Conservation (phyloP, 2,797 vertebrate genomes). For the Podargus strigoides region DNA sequence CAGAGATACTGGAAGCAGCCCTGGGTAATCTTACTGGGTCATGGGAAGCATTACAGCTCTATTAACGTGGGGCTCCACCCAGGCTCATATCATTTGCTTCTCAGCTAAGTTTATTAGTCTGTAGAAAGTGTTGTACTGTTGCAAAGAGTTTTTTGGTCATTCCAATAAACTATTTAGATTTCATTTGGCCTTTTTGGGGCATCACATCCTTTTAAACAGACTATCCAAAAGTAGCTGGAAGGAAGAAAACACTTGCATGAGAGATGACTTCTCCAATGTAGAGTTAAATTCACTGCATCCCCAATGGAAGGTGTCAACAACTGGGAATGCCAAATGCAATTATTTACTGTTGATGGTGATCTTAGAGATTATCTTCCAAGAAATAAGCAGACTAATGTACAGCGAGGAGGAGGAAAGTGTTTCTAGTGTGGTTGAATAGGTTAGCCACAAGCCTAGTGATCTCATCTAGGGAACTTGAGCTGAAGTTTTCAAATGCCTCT, state of each 20-base stretch:
- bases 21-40: background rate
- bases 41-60: background rate
- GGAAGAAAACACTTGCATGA: background rate
- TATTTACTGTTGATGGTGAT: background rate
- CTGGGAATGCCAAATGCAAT: background rate
- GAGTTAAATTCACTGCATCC: background rate
- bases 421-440: background rate
- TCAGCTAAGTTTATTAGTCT: background rate
- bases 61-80: background rate
- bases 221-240: background rate
- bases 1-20: background rate
- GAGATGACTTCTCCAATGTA: background rate
- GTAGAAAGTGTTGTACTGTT: background rate
- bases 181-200: background rate
- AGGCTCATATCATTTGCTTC: background rate
- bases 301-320: background rate
- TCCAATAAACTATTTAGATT: background rate
- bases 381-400: background rate
- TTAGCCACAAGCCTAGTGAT: background rate
- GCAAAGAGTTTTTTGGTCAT: background rate
- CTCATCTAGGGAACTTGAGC: background rate
- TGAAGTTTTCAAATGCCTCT: slow-evolving; percentile 30
- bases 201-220: background rate
- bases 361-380: background rate
- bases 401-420: background rate